phyloP scores from a whole-genome alignment of 2,888 invertebrate genomes.

The Nomada lathburiana region DNA sequence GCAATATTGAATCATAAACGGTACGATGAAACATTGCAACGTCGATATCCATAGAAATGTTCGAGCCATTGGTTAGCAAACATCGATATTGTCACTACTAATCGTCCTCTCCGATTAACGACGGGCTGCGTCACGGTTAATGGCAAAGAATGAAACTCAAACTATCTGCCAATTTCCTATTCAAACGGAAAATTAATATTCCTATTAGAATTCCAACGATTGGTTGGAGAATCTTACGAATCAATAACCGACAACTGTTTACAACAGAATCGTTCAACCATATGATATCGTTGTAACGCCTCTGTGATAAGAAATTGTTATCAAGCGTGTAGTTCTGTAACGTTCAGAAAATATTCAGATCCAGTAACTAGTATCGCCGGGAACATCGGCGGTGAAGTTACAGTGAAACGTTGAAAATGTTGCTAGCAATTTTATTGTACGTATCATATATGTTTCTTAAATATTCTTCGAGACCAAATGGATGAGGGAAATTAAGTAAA shows the following conservation, averaged over 20 bases:
- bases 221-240: not conserved
- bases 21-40: not conserved
- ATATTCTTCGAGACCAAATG: too few species aligned
- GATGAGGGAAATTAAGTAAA: too few species aligned
- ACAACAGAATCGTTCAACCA: not conserved
- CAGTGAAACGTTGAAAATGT: not conserved
- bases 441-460: not conserved
- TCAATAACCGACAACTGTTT: too few species aligned
- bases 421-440: constrained; percentile 8
- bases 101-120: not conserved
- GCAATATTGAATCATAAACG: not conserved
- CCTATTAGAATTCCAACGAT: not conserved
- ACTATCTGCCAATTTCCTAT: too few species aligned
- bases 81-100: not conserved
- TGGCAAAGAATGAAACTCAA: not conserved
- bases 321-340: not conserved
- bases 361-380: not conserved
- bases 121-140: not conserved
- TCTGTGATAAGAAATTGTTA: constrained; percentile 35
- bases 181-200: too few species aligned
- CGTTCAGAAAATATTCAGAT: not conserved
- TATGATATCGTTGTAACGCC: constrained; percentile 27
- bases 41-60: constrained; percentile 6
- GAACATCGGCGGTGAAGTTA: not conserved
- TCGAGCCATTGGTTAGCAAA: constrained; percentile 27